A percentile compares a stretch with the other conserved stretches of the same genome.
These are phyloP conservation scores for Geotrupes spiniger DNA, from an alignment of 2,888 invertebrate genomes.

Conservation along the genomic window DNA sequence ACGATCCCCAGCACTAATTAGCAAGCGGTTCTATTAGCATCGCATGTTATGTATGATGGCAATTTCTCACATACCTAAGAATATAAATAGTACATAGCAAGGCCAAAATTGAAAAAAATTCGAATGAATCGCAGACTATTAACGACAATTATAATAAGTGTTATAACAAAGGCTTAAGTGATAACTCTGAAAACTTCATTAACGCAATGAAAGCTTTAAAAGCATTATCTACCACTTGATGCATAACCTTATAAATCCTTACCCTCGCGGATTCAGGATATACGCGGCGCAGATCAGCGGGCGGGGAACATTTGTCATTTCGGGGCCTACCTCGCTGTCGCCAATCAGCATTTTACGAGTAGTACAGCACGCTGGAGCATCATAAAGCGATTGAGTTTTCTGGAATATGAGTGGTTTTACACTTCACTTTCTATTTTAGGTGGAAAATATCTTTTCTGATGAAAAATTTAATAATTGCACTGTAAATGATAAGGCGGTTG, in stretches of 20 bases:
- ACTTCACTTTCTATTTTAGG: too few relatives aligned
- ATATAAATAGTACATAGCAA: too few relatives aligned
- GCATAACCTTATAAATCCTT: slow-evolving; percentile 20
- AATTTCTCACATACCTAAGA: too few relatives aligned
- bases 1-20: too few relatives aligned
- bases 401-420: too few relatives aligned
- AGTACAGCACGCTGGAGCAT: slow-evolving; percentile 43
- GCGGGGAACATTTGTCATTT: slow-evolving; percentile 37
- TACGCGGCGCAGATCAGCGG: slow-evolving; percentile 11
- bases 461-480: too few relatives aligned
- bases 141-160: not conserved
- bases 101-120: not conserved
- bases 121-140: not conserved
- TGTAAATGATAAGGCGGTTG: too few relatives aligned
- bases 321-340: slow-evolving; percentile 40
- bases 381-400: slow-evolving; percentile 41
- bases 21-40: too few relatives aligned
- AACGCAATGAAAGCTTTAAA: slow-evolving; percentile 18
- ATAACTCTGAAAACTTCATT: slow-evolving; percentile 20
- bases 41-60: too few relatives aligned
- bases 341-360: slow-evolving; percentile 49
- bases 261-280: slow-evolving; percentile 10
- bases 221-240: slow-evolving; percentile 19
- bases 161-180: slow-evolving; percentile 10
- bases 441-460: too few relatives aligned